Evolutionary conservation across 2,113 vertebrate species (phyloP).

Genomic region (Macroglossus sobrinus): DNA sequence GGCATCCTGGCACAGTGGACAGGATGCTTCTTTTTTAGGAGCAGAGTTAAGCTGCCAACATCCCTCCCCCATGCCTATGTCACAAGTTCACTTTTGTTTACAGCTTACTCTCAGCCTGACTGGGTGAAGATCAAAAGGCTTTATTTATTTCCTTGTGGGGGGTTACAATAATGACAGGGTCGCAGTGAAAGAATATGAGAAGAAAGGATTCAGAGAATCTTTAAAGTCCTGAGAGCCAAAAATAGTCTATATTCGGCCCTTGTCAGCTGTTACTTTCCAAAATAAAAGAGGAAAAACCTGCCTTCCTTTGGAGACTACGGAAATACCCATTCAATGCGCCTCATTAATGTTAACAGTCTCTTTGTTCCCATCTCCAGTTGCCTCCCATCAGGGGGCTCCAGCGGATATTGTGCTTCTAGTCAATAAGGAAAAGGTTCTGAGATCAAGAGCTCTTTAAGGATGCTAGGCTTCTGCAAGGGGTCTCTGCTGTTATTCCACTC

Average conservation of each 20-base stretch:
- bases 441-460: constrained; percentile 59
- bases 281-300: constrained; percentile 63
- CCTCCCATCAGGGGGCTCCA: constrained; percentile 52
- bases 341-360: constrained; percentile 59
- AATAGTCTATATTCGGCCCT: constrained; percentile 51
- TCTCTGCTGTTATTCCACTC: not conserved
- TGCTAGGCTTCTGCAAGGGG: constrained; percentile 14
- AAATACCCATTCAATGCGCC: constrained; percentile 29
- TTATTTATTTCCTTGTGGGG: constrained; percentile 49
- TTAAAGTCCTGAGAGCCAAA: constrained; percentile 55
- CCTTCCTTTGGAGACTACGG: constrained; percentile 53
- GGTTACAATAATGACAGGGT: constrained; percentile 44
- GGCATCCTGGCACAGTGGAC: not conserved
- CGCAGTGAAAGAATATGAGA: constrained; percentile 37
- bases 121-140: constrained; percentile 60
- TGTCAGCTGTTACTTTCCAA: constrained; percentile 66
- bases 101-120: constrained; percentile 32
- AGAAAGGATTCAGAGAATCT: constrained; percentile 58
- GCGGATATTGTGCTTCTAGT: constrained; percentile 57
- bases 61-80: not conserved
- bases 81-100: constrained; percentile 71
- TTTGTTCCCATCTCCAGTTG: constrained; percentile 64
- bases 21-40: constrained; percentile 53
- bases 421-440: constrained; percentile 56
- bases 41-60: constrained; percentile 27